These are phyloP conservation scores for Bacillus rossius DNA, from an alignment of 1,140 invertebrate species.

Conservation along the genomic window DNA sequence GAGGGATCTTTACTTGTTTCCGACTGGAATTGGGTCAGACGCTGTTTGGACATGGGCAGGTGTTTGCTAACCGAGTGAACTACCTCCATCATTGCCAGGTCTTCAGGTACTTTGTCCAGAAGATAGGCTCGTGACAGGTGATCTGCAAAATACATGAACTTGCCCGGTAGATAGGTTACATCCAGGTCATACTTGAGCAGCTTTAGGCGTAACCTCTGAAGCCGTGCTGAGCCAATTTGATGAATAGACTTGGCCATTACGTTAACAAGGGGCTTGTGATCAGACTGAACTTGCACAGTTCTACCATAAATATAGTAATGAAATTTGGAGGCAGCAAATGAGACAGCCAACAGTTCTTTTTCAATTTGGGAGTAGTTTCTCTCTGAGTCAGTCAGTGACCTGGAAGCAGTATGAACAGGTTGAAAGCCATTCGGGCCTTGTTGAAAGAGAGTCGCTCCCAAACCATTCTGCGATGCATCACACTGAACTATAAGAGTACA, in stretches of 20 bases:
- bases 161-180: background rate
- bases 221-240: constrained; percentile 30
- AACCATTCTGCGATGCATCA: background rate
- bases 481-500: background rate
- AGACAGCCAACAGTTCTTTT: constrained; percentile 27
- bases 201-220: constrained; percentile 39
- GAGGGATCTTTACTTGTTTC: no score
- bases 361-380: constrained; percentile 29
- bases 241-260: constrained; percentile 38
- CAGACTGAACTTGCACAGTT: constrained; percentile 20
- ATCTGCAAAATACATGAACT: background rate
- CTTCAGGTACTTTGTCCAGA: no score
- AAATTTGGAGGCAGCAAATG: constrained; percentile 23
- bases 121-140: background rate
- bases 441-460: background rate
- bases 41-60: no score
- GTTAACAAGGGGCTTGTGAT: constrained; percentile 26
- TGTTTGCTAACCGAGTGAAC: no score
- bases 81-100: no score
- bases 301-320: constrained; percentile 26
- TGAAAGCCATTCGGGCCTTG: constrained; percentile 19
- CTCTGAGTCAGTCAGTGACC: constrained; percentile 28
- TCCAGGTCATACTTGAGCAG: constrained; percentile 15
- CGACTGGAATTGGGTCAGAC: no score
- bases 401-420: constrained; percentile 17